Evolutionary conservation across 2,888 invertebrate species (phyloP).

Genomic region (Apomyelois bistriatella): DNA sequence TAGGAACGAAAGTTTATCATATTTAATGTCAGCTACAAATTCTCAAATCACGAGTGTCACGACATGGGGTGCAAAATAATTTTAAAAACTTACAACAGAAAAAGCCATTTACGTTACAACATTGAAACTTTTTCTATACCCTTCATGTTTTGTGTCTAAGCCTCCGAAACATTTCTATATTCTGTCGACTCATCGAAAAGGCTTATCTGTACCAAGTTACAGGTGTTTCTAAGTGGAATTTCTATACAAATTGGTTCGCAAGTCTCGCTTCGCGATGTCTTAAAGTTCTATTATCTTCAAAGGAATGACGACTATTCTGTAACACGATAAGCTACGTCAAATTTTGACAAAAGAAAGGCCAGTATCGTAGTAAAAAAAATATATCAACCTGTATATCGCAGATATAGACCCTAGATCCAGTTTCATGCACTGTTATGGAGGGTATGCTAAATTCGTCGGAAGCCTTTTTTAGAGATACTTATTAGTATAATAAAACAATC

Average conservation of each 20-base stretch:
- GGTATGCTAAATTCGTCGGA: no score
- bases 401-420: no score
- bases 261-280: conserved; percentile 29
- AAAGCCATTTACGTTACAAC: background rate
- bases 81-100: background rate
- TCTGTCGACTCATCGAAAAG: conserved; percentile 57
- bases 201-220: conserved; percentile 49
- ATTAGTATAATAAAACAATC: no score
- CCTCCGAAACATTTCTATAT: conserved; percentile 47
- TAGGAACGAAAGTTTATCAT: no score
- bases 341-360: conserved; percentile 1
- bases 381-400: no score
- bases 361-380: background rate
- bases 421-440: no score
- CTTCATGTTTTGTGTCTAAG: conserved; percentile 2
- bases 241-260: conserved; percentile 50
- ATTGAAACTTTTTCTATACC: background rate
- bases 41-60: no score
- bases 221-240: conserved; percentile 55
- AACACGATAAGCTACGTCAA: conserved; percentile 4
- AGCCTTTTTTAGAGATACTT: no score
- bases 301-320: conserved; percentile 17
- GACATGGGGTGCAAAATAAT: no score
- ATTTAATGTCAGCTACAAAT: no score
- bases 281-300: conserved; percentile 21